Base-by-base conservation (phyloP, 2,113 vertebrate genomes). In the Nothobranchius kuhntae region DNA sequence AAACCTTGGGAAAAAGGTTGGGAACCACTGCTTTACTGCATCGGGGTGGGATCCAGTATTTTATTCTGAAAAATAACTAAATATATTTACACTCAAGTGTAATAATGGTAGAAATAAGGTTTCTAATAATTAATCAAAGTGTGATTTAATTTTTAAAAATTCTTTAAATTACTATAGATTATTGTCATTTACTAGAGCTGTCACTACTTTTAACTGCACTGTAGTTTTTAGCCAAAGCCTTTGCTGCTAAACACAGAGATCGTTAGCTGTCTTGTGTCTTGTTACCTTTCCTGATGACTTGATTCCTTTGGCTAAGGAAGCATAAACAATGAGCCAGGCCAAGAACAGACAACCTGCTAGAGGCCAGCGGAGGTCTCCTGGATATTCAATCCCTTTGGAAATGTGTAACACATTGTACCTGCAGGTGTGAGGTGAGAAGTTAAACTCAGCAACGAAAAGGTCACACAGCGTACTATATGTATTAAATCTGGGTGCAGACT, bases 381-480 rank as follows among this genome's bases (percentile, higher is more conserved):
- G 96, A 80, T 94, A 97, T 73, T 99, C 97, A 71, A 99, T 98
- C 53, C 98, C 97, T 78, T 95, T 96, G 46, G 98, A 99, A 89
- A 99, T 99, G 93, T 98, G 97, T 91, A 99, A 77, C 48, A 98
- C 96, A 74, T 97, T 98, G 88, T 99, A 99, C 90, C 98, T 99
- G 89, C 67, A 53, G 71, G 66, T 0, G 65, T 6, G 68, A 56
- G 10, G 36, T 13, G 61, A 51, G 60, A 55, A 11, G 8, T 13
- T 47, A 65, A 55, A 35, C n/a, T 78, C 46, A 72, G 26, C 30
- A 58, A 15, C 10, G 40, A 13, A 67, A 48, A 30, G 3, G 2
- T 24, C 7, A 24, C 36, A 56, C 13, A 57, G 0, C 11, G 13
- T 11, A 21, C 21, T 21, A 21, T 21, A 21, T 21, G 21, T 21